phyloP scores from a whole-genome alignment of 1,140 invertebrate genomes.

The Drosophila lini region DNA sequence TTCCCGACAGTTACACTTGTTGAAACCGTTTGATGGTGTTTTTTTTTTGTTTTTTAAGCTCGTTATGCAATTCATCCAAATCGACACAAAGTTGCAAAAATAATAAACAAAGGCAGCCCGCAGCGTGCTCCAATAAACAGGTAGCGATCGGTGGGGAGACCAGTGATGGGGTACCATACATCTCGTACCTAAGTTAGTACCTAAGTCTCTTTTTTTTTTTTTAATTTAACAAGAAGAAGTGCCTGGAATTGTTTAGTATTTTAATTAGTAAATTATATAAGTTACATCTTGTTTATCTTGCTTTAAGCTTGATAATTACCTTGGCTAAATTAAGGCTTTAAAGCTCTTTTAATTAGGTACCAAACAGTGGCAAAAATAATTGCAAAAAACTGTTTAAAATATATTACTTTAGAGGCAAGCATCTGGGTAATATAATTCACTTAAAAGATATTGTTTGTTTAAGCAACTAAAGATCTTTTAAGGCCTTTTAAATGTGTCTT shows the following conservation, averaged over 20 bases:
- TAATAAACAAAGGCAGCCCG: slow-evolving; percentile 42
- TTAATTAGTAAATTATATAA: neutral
- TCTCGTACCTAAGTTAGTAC: neutral
- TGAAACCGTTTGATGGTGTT: slow-evolving; percentile 19
- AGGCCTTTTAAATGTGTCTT: neutral
- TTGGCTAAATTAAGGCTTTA: neutral
- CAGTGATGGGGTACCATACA: slow-evolving; percentile 28
- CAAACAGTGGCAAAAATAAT: neutral
- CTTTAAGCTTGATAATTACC: neutral
- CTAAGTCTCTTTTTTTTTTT: neutral
- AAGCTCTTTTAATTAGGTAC: neutral
- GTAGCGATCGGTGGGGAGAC: slow-evolving; percentile 4
- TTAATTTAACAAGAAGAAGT: neutral
- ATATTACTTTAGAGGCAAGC: neutral
- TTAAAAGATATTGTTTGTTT: neutral
- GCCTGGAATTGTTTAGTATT: neutral
- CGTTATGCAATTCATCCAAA: slow-evolving; percentile 65
- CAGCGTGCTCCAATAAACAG: slow-evolving; percentile 43
- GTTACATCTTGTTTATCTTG: neutral
- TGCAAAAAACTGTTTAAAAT: no score
- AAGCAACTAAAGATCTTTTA: no score
- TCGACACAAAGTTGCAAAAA: slow-evolving; percentile 43
- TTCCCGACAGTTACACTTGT: slow-evolving; percentile 21
- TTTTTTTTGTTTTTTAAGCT: slow-evolving; percentile 14
- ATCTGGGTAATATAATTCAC: neutral